Evolutionary conservation across 2,797 vertebrate species (phyloP), one percentile per base, ranked within the genome.

Genomic region (Anguilla marmorata): DNA sequence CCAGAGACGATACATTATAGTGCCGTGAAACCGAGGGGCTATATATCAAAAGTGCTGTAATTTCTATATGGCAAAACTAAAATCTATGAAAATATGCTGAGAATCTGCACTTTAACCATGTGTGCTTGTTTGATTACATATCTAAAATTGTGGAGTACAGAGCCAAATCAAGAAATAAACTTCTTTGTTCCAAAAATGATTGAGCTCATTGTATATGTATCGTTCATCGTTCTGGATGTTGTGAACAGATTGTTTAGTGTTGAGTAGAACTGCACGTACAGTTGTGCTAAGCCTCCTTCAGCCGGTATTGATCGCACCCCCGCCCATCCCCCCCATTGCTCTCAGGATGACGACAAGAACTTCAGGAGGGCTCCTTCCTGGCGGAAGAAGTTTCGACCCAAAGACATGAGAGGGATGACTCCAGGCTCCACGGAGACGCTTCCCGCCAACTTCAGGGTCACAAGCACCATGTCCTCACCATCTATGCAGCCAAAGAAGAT

Each of bases 361-460:
- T 99, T 99, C 94, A 96, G 98, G 86, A 96, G 98, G 66, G 98
- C 98, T 83, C 98, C 98, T 14, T 99, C 98, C 3, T 99, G 98
- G 98, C 97, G 98, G 90, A 99, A 99, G 93, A 99, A 99, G 93
- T 99, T 99, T 86, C 94, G 98, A 92, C 98, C 98, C 94, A 99
- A 99, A 96, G 98, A 99, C 89, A 93, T 97, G 90, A 96, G 98
- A 86, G 98, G 98, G 89, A 89, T 96, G 93, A 95, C 97, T 30
- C 92, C 97, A 89, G 98, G 98, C 9, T 97, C 97, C 24, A 97
- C 98, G 0, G 98, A 99, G 90, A 99, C 98, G 0, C 97, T 99
- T 63, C 98, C 98, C 5, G 97, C 98, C 85, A 99, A 98, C 94
- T 99, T 99, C 95, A 94, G 98, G 93, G 97, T 99, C 93, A 97